Evolutionary conservation across 2,888 invertebrate species (phyloP), one percentile per base, ranked within the genome.

Genomic region (Eupithecia subumbrata): DNA sequence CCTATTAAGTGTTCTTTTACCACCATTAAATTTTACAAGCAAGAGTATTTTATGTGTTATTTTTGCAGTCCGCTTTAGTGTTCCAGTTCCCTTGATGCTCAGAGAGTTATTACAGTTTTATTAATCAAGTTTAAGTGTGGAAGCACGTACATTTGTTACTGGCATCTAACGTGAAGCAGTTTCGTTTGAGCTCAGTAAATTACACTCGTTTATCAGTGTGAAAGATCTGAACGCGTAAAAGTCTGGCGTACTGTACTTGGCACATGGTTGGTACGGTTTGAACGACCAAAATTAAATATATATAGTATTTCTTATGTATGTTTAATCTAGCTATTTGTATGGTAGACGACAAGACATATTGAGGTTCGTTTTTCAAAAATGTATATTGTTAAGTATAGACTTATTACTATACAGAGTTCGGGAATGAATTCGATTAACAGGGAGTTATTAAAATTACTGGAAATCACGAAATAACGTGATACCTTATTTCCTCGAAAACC

Each of bases 181-280:
- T 85, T 85, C 79, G 80, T 84, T 83, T 74, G 68, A 71, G 69
- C 78, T 75, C 72, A 30, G 84, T 83, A 81, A 82, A 90, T 89
- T 85, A 87, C 81, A 86, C 87, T 84, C 81, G 75, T 81, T 82
- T 88, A 91, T 92, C 91, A 84, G 81, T 77, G 78, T 80, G 74
- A 82, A 84, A 82, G 82, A 92, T 92, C 92, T 89, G 87, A 88
- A 86, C 84, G 86, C 82, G 80, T 82, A 84, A 84, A 87, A 91
- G 92, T 89, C 87, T 87, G 89, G 85, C 87, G 85, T 84, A 88
- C 88, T 84, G 86, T 43, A 43, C 22, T 68, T 40, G 8, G 11
- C 52, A 52, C 69, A 69, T 52, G 60, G 70, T 71, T 16, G 60
- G 43, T 16, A 9, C 25, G 48, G n/a, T 34, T 66, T 5, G 30